Evolutionary conservation across 2,888 invertebrate genomes (phyloP).

Genomic region (Tuberolachnus salignus): DNA sequence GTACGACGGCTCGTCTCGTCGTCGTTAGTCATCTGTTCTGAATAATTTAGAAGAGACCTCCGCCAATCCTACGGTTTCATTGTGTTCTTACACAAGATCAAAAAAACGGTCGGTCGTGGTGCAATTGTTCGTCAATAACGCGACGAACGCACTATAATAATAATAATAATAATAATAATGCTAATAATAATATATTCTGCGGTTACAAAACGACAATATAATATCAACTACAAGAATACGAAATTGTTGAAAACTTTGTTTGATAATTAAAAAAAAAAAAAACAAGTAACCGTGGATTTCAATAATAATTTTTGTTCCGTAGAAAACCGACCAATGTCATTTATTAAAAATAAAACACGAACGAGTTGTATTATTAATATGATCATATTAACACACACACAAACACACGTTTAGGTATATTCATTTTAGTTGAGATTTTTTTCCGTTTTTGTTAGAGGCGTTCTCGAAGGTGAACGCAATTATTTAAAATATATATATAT

Average conservation of each 20-base stretch:
- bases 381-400: no score
- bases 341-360: not conserved
- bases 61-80: slow-evolving; percentile 53
- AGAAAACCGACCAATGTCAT: not conserved
- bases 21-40: slow-evolving; percentile 49
- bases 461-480: slow-evolving; percentile 17
- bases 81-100: slow-evolving; percentile 47
- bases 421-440: no score
- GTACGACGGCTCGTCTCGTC: no score
- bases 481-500: not conserved
- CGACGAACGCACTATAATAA: slow-evolving; percentile 43
- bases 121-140: slow-evolving; percentile 41
- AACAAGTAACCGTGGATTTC: no score
- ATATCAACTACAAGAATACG: not conserved
- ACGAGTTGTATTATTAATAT: no score
- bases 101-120: slow-evolving; percentile 32
- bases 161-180: slow-evolving; percentile 24
- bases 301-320: not conserved
- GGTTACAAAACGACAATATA: not conserved
- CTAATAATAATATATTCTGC: no score
- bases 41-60: slow-evolving; percentile 52
- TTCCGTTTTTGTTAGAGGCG: not conserved
- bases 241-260: not conserved
- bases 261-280: no score
- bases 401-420: slow-evolving; percentile 3